Evolutionary conservation across 2,888 invertebrate species (phyloP).

Genomic region (Germaria angustata): DNA sequence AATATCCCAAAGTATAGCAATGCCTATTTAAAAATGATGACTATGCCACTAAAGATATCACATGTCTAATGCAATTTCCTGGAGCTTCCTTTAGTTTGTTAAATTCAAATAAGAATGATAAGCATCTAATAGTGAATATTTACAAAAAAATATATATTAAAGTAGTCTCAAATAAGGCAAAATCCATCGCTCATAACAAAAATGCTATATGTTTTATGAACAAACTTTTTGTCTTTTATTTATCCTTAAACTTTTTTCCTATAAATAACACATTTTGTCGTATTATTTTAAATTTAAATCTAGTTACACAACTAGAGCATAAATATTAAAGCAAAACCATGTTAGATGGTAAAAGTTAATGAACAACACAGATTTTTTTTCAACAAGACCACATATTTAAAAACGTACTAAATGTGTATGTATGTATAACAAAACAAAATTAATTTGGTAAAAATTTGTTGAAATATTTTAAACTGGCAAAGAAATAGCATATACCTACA

Average conservation of each 20-base stretch:
- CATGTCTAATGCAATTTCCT: too few species aligned
- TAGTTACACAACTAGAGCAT: background rate
- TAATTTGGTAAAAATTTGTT: background rate
- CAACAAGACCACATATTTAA: conserved; percentile 14
- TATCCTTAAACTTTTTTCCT: background rate
- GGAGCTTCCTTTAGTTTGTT: too few species aligned
- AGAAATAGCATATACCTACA: conserved; percentile 30
- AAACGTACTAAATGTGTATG: conserved; percentile 5
- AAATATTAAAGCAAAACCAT: background rate
- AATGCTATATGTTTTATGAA: conserved; percentile 51
- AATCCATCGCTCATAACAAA: conserved; percentile 49
- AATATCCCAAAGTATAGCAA: too few species aligned
- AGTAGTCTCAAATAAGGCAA: conserved; percentile 48
- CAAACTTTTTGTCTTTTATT: conserved; percentile 21
- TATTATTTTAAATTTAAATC: background rate
- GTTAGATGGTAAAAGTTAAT: background rate
- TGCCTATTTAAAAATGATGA: too few species aligned
- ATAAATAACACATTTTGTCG: background rate
- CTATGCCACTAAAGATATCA: too few species aligned
- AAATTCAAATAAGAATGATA: too few species aligned
- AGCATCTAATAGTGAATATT: too few species aligned
- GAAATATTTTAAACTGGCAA: conserved; percentile 23
- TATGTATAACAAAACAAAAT: background rate
- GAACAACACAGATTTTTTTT: conserved; percentile 8
- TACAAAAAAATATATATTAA: background rate